Evolutionary conservation across 2,113 vertebrate species (phyloP).

Genomic region (Ictidomys tridecemlineatus): DNA sequence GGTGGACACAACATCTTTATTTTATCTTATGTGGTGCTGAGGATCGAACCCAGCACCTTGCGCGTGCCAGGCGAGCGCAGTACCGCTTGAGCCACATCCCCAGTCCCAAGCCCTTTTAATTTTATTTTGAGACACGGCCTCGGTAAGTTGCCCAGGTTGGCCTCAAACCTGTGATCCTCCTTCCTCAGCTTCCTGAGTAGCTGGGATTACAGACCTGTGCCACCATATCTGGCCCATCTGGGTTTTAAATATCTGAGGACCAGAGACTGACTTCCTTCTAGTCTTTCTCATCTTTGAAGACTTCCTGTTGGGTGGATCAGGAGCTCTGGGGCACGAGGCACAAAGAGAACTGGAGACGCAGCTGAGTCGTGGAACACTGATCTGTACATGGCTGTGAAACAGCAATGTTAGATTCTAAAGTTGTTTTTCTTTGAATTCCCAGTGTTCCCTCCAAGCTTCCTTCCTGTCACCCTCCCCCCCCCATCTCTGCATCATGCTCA

Average conservation of each 20-base stretch:
- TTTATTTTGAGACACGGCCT: neutral
- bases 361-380: neutral
- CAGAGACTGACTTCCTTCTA: neutral
- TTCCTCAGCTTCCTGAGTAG: neutral
- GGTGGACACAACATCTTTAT: too few relatives aligned
- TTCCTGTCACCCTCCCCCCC: neutral
- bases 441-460: neutral
- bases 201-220: neutral
- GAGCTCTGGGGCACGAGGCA: neutral
- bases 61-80: too few relatives aligned
- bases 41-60: too few relatives aligned
- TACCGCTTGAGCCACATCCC: too few relatives aligned
- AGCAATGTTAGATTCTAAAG: neutral
- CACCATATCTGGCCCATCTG: neutral
- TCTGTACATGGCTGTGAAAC: neutral
- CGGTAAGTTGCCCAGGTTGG: neutral
- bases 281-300: neutral
- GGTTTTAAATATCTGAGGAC: neutral
- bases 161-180: neutral
- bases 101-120: neutral
- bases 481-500: neutral
- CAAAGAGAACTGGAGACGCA: neutral
- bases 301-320: neutral
- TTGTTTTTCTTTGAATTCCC: neutral
- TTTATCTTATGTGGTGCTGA: too few relatives aligned